phyloP scores from a whole-genome alignment of 2,888 invertebrate species.

The Melikaiella ostensackeni region DNA sequence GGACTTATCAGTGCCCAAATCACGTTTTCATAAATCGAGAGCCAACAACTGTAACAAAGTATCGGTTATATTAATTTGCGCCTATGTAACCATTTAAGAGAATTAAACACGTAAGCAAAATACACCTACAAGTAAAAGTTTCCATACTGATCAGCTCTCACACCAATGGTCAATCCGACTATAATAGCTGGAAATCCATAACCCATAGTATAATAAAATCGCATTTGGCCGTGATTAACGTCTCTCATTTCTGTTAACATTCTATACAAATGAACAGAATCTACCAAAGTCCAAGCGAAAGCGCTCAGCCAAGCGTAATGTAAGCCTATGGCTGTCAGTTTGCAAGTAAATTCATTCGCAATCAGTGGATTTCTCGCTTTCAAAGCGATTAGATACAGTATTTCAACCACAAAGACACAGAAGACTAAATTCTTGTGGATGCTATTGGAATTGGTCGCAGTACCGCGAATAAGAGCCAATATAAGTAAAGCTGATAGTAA shows the following conservation, averaged over 20 bases:
- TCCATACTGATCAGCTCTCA: slow-evolving; percentile 96
- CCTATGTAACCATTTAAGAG: not conserved
- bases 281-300: slow-evolving; percentile 95
- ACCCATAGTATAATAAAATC: slow-evolving; percentile 93
- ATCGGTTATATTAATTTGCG: slow-evolving; percentile 10
- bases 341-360: slow-evolving; percentile 92
- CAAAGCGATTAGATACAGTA: slow-evolving; percentile 91
- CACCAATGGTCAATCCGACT: slow-evolving; percentile 93
- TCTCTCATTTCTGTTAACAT: slow-evolving; percentile 97
- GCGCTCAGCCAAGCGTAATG: slow-evolving; percentile 96
- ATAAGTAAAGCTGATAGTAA: slow-evolving; percentile 88
- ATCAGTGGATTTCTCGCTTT: slow-evolving; percentile 89
- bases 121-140: slow-evolving; percentile 93
- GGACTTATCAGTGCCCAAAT: slow-evolving; percentile 98
- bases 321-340: slow-evolving; percentile 91
- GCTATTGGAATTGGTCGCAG: slow-evolving; percentile 93
- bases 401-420: slow-evolving; percentile 91
- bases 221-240: slow-evolving; percentile 96
- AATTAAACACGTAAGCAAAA: not conserved
- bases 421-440: slow-evolving; percentile 96
- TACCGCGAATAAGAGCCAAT: slow-evolving; percentile 89
- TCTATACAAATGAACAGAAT: slow-evolving; percentile 94
- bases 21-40: slow-evolving; percentile 94
- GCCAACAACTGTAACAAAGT: slow-evolving; percentile 89
- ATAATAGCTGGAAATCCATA: slow-evolving; percentile 95